Conservation (phyloP, 2,888 invertebrate genomes). For the Phyllotreta cruciferae region DNA sequence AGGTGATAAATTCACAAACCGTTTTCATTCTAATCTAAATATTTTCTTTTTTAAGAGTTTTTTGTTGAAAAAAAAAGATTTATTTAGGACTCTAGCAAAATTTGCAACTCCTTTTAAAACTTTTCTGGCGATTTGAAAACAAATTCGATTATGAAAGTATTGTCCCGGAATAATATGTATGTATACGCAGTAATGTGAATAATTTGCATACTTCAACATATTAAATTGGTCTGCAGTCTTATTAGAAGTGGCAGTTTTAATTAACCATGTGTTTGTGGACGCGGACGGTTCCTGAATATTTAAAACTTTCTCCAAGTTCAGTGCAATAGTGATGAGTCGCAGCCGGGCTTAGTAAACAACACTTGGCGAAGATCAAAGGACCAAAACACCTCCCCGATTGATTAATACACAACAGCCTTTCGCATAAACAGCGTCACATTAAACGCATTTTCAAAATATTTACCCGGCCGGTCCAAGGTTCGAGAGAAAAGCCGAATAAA, state of each 20-base stretch:
- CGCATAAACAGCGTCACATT: slow-evolving; percentile 22
- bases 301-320: slow-evolving; percentile 54
- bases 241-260: slow-evolving; percentile 49
- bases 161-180: slow-evolving; percentile 20
- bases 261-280: slow-evolving; percentile 54
- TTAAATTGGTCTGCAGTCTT: slow-evolving; percentile 34
- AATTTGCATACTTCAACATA: slow-evolving; percentile 31
- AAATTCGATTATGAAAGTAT: slow-evolving; percentile 15
- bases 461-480: not conserved
- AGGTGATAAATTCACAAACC: not conserved
- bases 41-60: too few species aligned
- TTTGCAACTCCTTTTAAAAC: too few species aligned
- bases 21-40: too few species aligned
- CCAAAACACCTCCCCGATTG: slow-evolving; percentile 48
- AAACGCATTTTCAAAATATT: slow-evolving; percentile 21
- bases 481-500: not conserved
- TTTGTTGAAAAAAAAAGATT: too few species aligned
- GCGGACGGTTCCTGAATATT: slow-evolving; percentile 54
- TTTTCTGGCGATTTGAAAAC: too few species aligned
- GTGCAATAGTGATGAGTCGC: slow-evolving; percentile 43
- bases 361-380: slow-evolving; percentile 53
- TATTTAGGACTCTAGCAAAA: too few species aligned
- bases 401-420: slow-evolving; percentile 50
- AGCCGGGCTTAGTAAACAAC: slow-evolving; percentile 46
- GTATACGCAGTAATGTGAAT: slow-evolving; percentile 17